Conservation (phyloP, 2,113 vertebrate genomes). For the Struthio camelus region DNA sequence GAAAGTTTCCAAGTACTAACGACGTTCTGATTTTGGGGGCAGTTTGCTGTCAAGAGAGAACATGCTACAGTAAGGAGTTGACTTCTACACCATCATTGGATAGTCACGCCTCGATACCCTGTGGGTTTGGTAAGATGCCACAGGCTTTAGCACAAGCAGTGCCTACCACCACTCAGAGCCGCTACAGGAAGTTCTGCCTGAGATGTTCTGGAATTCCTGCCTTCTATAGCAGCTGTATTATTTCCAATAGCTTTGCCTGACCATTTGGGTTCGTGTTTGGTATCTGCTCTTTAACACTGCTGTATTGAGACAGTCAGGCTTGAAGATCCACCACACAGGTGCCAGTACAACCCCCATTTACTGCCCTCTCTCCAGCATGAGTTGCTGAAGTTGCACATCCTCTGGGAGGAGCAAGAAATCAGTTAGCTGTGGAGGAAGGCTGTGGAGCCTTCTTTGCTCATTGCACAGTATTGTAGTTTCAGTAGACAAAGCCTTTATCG, state of each 20-base stretch:
- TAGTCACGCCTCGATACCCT: background rate
- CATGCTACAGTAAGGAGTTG: background rate
- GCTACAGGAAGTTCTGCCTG: background rate
- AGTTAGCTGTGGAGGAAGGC: background rate
- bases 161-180: background rate
- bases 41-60: background rate
- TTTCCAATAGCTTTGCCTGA: background rate
- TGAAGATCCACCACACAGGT: fast-evolving
- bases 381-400: background rate
- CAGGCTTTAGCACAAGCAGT: background rate
- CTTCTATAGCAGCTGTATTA: background rate
- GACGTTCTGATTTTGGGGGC: background rate
- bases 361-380: background rate
- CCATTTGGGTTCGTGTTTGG: background rate
- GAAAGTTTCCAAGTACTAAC: background rate
- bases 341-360: background rate
- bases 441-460: background rate
- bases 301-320: background rate
- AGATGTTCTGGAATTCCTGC: background rate
- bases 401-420: background rate
- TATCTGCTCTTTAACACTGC: background rate
- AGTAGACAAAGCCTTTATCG: background rate
- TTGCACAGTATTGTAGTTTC: fast-evolving
- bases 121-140: background rate
- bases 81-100: background rate